Evolutionary conservation across 1,140 invertebrate species (phyloP).

Genomic region (Chymomyza costata): DNA sequence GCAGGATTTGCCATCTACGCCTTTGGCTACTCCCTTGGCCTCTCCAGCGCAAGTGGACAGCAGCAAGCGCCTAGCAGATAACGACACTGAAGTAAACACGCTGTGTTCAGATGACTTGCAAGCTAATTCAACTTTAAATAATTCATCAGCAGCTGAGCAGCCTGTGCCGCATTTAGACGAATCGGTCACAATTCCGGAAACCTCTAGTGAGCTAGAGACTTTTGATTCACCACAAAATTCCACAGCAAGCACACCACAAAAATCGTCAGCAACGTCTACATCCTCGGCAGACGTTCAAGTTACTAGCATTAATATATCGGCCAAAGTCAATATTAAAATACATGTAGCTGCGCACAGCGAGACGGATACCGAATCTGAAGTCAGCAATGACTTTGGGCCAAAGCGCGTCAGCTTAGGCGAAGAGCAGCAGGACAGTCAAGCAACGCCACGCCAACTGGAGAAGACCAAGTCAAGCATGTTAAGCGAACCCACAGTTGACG

Average conservation of each 20-base stretch:
- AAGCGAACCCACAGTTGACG: background rate
- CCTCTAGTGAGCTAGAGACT: constrained; percentile 38
- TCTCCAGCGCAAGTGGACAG: constrained; percentile 4
- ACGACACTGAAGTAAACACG: constrained; percentile 39
- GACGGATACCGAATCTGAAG: background rate
- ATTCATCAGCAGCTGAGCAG: constrained; percentile 2
- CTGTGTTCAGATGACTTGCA: constrained; percentile 6
- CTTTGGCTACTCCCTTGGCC: background rate
- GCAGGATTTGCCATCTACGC: background rate
- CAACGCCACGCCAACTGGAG: background rate
- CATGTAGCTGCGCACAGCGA: no score
- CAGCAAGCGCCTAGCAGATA: constrained; percentile 17
- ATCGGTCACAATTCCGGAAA: constrained; percentile 57
- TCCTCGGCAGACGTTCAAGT: constrained; percentile 32
- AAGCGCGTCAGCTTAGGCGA: no score
- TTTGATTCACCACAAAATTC: constrained; percentile 2
- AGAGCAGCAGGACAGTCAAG: background rate
- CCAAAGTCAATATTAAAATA: constrained; percentile 70
- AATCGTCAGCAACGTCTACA: background rate
- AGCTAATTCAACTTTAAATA: constrained; percentile 8
- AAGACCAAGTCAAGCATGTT: background rate
- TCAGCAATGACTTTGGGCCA: no score
- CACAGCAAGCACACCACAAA: background rate
- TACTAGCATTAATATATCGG: constrained; percentile 68
- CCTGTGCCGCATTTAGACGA: constrained; percentile 20